Conservation (phyloP, 1,140 invertebrate species). For the Heliconius congener region DNA sequence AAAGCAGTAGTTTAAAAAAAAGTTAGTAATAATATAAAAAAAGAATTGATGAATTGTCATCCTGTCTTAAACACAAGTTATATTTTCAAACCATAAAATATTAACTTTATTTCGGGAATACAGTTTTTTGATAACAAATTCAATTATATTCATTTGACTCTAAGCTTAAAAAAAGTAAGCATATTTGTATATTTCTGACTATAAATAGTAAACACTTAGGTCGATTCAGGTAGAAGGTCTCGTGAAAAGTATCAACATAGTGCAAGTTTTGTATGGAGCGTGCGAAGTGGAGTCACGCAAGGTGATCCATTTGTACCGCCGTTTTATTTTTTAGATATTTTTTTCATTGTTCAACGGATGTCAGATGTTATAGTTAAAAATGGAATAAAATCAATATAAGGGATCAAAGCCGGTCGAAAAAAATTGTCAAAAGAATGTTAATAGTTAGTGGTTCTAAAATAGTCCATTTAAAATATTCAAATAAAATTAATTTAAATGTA, state of each 20-base stretch:
- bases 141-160: not conserved
- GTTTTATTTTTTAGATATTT: constrained; percentile 58
- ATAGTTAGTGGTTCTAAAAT: not conserved
- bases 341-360: constrained; percentile 39
- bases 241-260: constrained; percentile 76
- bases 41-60: no score
- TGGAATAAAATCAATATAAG: not conserved
- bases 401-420: not conserved
- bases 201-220: constrained; percentile 47
- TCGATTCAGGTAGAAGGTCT: constrained; percentile 69
- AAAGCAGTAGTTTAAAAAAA: no score
- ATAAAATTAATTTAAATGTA: not conserved
- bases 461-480: not conserved
- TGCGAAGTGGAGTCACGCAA: constrained; percentile 74
- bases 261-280: constrained; percentile 75
- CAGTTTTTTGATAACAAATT: not conserved
- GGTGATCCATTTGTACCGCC: constrained; percentile 58
- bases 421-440: not conserved
- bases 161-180: constrained; percentile 19
- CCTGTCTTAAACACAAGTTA: no score
- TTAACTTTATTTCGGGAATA: not conserved
- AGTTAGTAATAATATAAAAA: no score
- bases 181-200: constrained; percentile 44
- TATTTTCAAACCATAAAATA: no score
- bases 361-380: constrained; percentile 29